A percentile compares a stretch with the other conserved stretches of the same genome.
These are phyloP conservation scores for Phylloscopus trochilus DNA, from an alignment of 2,113 vertebrate species.

Conservation along the genomic window DNA sequence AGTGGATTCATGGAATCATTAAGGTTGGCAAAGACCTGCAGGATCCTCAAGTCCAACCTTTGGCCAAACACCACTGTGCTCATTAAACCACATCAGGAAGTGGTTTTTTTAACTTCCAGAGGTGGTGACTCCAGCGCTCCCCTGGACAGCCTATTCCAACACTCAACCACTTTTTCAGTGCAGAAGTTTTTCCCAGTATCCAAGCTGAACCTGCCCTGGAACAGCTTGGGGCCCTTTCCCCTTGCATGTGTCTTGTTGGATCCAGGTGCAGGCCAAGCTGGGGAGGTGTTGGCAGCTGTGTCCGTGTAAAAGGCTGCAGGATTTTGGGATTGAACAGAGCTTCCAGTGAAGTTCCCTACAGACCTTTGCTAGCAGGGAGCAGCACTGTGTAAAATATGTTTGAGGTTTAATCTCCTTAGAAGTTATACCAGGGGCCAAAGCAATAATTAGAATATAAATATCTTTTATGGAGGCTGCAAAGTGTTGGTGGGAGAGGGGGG, in stretches of 20 bases:
- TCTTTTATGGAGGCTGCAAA: slow-evolving; percentile 5
- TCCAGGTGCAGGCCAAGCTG: not conserved
- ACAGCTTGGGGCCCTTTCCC: not conserved
- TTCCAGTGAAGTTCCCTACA: not conserved
- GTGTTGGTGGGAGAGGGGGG: not conserved
- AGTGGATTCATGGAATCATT: not conserved
- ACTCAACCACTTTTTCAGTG: not conserved
- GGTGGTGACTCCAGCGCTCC: too few species aligned
- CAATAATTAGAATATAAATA: slow-evolving; percentile 56
- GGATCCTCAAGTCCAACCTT: not conserved
- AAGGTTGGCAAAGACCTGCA: not conserved
- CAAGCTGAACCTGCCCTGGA: not conserved
- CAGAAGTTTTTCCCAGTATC: not conserved
- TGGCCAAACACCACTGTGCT: not conserved
- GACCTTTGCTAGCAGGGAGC: not conserved
- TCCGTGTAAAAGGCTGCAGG: not conserved
- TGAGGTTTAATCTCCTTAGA: not conserved
- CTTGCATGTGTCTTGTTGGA: fast-evolving
- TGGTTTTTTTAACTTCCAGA: not conserved
- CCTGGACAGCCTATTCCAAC: not conserved
- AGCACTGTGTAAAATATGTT: not conserved
- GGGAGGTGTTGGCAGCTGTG: not conserved
- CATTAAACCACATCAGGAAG: not conserved
- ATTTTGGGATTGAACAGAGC: not conserved
- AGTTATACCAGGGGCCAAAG: not conserved